A percentile compares a stretch with the other conserved stretches of the same genome.
These are phyloP conservation scores for Denticeps clupeoides DNA, from an alignment of 2,797 vertebrate genomes.

Conservation along the genomic window DNA sequence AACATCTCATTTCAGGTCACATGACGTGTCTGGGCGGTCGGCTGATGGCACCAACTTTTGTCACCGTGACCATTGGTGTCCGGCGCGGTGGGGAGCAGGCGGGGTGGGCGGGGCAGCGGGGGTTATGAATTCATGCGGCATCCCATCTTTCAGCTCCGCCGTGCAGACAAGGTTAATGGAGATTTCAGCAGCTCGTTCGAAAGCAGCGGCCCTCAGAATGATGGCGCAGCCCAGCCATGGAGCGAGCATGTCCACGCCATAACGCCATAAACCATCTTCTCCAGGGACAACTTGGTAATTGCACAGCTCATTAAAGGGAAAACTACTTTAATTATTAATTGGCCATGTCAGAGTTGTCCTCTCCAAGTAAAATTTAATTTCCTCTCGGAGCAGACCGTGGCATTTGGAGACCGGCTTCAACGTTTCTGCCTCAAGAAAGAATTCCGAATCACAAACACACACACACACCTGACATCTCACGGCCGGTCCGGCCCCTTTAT, in stretches of 20 bases:
- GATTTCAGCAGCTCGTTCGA: conserved; percentile 68
- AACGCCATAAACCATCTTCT: conserved; percentile 71
- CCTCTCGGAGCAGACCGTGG: conserved; percentile 55
- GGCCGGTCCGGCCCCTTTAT: conserved; percentile 24
- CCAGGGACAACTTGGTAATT: conserved; percentile 78
- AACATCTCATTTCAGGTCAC: too few species aligned
- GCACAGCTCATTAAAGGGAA: conserved; percentile 81
- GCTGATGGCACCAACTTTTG: too few species aligned
- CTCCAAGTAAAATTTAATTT: conserved; percentile 79
- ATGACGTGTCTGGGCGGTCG: too few species aligned
- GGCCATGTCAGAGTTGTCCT: conserved; percentile 84
- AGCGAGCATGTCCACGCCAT: conserved; percentile 62
- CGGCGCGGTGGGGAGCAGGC: too few species aligned
- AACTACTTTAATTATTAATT: conserved; percentile 85
- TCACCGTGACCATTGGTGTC: too few species aligned
- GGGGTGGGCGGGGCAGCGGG: too few species aligned
- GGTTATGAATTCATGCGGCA: not conserved
- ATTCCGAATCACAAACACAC: not conserved
- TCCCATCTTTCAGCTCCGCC: conserved; percentile 18
- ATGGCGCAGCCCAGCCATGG: conserved; percentile 26
- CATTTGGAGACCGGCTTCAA: conserved; percentile 51
- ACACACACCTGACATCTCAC: conserved; percentile 39
- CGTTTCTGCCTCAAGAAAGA: conserved; percentile 40
- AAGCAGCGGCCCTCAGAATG: conserved; percentile 43
- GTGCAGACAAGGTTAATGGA: conserved; percentile 75